These are phyloP conservation scores for Eulemur rufifrons DNA, from an alignment of 2,113 vertebrate species.

Conservation along the genomic window DNA sequence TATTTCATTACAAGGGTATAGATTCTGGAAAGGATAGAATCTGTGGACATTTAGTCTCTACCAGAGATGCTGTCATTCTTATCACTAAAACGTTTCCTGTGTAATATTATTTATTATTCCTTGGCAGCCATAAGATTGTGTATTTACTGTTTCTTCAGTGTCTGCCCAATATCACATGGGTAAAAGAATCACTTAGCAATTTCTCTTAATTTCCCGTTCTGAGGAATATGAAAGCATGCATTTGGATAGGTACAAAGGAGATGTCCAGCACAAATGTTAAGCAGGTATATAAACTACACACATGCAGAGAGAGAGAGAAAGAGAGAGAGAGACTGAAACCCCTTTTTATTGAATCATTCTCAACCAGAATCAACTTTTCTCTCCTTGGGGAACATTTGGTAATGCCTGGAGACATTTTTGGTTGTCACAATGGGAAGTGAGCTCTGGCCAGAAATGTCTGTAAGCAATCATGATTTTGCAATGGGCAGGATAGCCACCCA, in stretches of 20 bases:
- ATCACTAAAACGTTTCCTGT: neutral
- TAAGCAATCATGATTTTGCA: neutral
- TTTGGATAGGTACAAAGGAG: neutral
- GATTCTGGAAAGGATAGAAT: neutral
- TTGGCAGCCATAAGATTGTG: neutral
- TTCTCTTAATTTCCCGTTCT: neutral
- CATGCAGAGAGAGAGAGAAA: no score
- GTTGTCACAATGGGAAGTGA: neutral
- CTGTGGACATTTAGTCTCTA: neutral
- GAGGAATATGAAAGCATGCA: neutral
- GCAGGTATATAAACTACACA: neutral
- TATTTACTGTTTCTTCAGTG: neutral
- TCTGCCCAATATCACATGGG: neutral
- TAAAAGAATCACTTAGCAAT: neutral
- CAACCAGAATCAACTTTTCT: neutral
- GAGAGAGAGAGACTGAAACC: neutral
- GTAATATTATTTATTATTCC: neutral
- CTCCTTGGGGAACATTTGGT: neutral
- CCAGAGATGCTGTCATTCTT: neutral
- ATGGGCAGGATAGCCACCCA: neutral
- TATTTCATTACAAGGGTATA: neutral
- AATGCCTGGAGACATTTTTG: neutral
- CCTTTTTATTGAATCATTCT: neutral
- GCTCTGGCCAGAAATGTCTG: neutral
- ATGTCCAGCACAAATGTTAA: neutral